Conservation (phyloP, 2,113 vertebrate species). For the Hystrix brachyura region DNA sequence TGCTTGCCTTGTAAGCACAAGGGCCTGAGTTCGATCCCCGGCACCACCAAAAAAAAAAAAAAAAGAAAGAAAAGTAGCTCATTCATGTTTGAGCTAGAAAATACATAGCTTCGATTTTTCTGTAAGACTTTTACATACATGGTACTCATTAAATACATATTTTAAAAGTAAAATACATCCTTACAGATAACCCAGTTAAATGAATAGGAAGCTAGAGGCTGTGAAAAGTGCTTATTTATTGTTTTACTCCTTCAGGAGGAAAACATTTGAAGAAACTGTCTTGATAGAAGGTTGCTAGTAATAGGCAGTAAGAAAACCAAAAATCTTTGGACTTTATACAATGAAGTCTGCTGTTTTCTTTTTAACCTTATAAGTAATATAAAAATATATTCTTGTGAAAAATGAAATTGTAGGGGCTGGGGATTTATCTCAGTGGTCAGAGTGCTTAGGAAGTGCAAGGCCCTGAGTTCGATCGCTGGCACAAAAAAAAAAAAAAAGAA, state of each 20-base stretch:
- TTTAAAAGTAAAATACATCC: neutral
- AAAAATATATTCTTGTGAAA: neutral
- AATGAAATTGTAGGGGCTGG: neutral
- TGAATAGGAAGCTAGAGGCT: neutral
- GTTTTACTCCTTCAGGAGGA: neutral
- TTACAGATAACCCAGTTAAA: neutral
- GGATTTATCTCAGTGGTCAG: too few species aligned
- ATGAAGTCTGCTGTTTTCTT: neutral
- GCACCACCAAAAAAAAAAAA: too few species aligned
- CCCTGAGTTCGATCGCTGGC: too few species aligned
- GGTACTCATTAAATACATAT: neutral
- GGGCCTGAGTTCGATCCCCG: too few species aligned
- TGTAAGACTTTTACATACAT: neutral
- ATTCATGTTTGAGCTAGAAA: constrained; percentile 27
- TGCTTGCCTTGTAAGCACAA: too few species aligned
- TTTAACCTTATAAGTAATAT: neutral
- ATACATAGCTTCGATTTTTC: neutral
- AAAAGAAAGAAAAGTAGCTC: neutral
- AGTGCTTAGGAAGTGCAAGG: too few species aligned
- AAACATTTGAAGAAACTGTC: neutral
- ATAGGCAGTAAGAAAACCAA: neutral
- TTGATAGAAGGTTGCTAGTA: neutral
- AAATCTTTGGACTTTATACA: neutral
- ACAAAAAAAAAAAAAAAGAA: too few species aligned
- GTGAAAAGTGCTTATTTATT: neutral